These are phyloP conservation scores for Atherinomorus stipes DNA, from an alignment of 2,113 vertebrate genomes.

Conservation along the genomic window DNA sequence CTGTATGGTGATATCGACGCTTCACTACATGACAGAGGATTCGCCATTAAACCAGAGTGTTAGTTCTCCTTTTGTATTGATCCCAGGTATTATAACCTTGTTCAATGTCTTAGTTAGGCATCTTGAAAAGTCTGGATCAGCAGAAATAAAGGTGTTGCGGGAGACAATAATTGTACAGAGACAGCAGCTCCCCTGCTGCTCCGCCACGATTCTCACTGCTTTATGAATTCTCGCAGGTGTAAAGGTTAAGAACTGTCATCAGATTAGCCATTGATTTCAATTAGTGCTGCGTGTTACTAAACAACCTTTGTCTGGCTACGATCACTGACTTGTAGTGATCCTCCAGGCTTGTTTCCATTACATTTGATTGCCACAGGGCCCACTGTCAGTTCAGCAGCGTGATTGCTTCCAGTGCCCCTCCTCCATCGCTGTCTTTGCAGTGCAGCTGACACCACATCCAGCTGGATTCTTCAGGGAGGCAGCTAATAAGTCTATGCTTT, in stretches of 20 bases:
- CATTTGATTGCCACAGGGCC: slow-evolving; percentile 74
- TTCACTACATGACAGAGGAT: slow-evolving; percentile 42
- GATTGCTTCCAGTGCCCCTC: slow-evolving; percentile 66
- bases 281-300: slow-evolving; percentile 82
- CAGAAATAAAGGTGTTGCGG: slow-evolving; percentile 50
- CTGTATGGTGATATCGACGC: slow-evolving; percentile 42
- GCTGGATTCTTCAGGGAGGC: slow-evolving; percentile 36
- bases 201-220: slow-evolving; percentile 60
- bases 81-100: slow-evolving; percentile 53
- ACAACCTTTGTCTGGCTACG: slow-evolving; percentile 84
- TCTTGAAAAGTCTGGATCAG: slow-evolving; percentile 73
- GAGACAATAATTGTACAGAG: slow-evolving; percentile 58
- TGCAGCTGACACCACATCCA: slow-evolving; percentile 11
- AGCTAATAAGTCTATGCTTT: slow-evolving; percentile 66
- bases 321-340: slow-evolving; percentile 83
- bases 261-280: slow-evolving; percentile 89
- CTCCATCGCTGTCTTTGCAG: slow-evolving; percentile 16
- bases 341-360: slow-evolving; percentile 78
- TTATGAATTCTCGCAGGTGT: slow-evolving; percentile 80
- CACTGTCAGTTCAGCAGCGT: slow-evolving; percentile 65
- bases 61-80: slow-evolving; percentile 67
- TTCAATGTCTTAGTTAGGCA: slow-evolving; percentile 67
- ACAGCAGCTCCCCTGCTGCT: slow-evolving; percentile 11
- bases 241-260: slow-evolving; percentile 84
- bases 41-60: slow-evolving; percentile 58